Evolutionary conservation across 2,888 invertebrate genomes (phyloP), one percentile per base, ranked within the genome.

Genomic region (Pollenia labialis): DNA sequence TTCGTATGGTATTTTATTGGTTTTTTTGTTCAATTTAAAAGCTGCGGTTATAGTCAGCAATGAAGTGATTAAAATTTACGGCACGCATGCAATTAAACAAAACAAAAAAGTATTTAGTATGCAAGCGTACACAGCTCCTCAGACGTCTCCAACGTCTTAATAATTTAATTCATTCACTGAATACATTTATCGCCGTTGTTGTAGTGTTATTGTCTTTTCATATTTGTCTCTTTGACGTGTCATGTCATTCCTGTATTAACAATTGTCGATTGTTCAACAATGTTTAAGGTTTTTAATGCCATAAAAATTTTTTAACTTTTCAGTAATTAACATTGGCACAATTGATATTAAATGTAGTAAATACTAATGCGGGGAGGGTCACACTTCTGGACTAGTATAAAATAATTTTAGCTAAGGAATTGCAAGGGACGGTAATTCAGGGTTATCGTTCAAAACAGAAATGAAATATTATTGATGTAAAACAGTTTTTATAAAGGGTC

Each of bases 171-270:
- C 23, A 56, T 54, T 76, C 52, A 56, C 56, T 62, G 32, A 76
- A 64, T 54, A 54, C 1, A 56, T 56, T 76, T n/a, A n/a, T 62
- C 50, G 7, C 18, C 23, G 60, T 40, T 48, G 48, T 46, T 54
- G 16, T 83, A 87, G 58, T 23, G 23, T 71, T 62, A 64, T 71
- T 54, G 72, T 54, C 44, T 54, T 58, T 83, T 79, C 66, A 64
- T 72, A 58, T 72, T 72, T 77, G 76, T 72, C 44, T 44, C 3
- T 71, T 76, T 68, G 69, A 54, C 52, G 42, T 76, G 76, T 58
- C 62, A 79, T 79, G 66, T 44, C 50, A 60, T 79, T 85, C 79
- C 66, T 48, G 66, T 66, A 81, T 81, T 80, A 69, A 69, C 50
- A 80, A 69, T 80, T 50, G 69, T 80, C 40, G 18, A 60, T 72